Evolutionary conservation across 2,797 vertebrate genomes (phyloP).

Genomic region (Rhyacichthys aspro): DNA sequence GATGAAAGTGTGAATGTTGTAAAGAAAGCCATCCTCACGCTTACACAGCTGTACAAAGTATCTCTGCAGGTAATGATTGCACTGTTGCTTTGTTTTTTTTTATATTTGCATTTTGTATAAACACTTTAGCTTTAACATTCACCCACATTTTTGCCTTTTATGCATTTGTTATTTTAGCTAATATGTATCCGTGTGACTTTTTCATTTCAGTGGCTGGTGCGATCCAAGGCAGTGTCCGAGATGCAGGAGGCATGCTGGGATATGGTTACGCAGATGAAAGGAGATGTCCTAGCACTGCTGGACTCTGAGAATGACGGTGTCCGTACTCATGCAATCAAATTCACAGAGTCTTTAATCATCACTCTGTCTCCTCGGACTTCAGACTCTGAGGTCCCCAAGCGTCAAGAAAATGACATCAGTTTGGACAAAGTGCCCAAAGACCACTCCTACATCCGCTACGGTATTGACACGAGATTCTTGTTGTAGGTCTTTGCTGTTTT

Average conservation of each 20-base stretch:
- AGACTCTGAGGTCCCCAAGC: slow-evolving; percentile 89
- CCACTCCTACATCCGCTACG: slow-evolving; percentile 89
- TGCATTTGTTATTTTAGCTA: too few species aligned
- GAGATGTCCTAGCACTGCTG: slow-evolving; percentile 86
- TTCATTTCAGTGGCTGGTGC: slow-evolving; percentile 88
- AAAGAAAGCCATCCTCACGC: slow-evolving; percentile 93
- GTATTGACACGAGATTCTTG: slow-evolving; percentile 64
- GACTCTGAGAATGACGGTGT: slow-evolving; percentile 96
- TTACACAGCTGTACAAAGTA: slow-evolving; percentile 95
- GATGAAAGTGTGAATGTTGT: slow-evolving; percentile 96
- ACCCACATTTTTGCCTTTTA: too few species aligned
- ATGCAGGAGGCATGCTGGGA: slow-evolving; percentile 96
- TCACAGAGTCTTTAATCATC: slow-evolving; percentile 93
- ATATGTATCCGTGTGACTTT: slow-evolving; percentile 4
- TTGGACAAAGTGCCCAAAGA: slow-evolving; percentile 91
- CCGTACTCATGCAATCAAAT: slow-evolving; percentile 96
- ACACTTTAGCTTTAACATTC: not conserved
- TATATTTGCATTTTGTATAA: not conserved
- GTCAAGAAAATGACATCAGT: slow-evolving; percentile 92
- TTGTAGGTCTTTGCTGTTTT: not conserved
- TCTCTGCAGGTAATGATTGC: slow-evolving; percentile 84
- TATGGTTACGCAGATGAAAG: slow-evolving; percentile 91
- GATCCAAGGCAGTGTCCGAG: slow-evolving; percentile 84
- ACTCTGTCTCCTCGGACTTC: slow-evolving; percentile 86
- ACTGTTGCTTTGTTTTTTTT: not conserved